Conservation (phyloP, 2,888 invertebrate species). For the Orthosia gothica region DNA sequence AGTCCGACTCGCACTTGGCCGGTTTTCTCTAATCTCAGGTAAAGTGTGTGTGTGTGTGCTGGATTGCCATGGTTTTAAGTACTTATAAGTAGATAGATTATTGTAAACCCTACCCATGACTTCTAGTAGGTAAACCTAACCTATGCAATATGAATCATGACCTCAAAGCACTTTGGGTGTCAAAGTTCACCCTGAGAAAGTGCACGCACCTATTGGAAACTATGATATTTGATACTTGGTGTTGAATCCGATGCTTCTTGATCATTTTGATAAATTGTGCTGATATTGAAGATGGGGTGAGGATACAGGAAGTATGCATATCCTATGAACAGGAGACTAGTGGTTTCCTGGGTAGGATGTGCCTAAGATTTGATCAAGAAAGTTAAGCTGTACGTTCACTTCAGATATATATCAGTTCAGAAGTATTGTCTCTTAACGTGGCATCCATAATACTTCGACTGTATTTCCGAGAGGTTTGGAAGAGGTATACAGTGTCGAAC, state of each 20-base stretch:
- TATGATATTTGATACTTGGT: constrained; percentile 46
- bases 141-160: constrained; percentile 5
- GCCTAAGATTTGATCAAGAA: background rate
- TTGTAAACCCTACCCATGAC: too few species aligned
- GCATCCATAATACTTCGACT: too few species aligned
- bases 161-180: constrained; percentile 40
- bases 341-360: background rate
- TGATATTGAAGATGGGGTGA: constrained; percentile 17
- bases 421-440: background rate
- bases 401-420: background rate
- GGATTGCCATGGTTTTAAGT: too few species aligned
- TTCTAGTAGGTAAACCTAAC: too few species aligned
- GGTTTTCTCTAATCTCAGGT: too few species aligned
- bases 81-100: too few species aligned
- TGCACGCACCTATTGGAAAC: constrained; percentile 26
- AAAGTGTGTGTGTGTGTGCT: too few species aligned
- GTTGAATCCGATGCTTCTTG: constrained; percentile 32
- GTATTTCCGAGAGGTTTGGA: too few species aligned
- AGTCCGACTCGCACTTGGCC: too few species aligned
- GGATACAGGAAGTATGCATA: constrained; percentile 9
- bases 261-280: constrained; percentile 36
- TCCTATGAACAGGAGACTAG: background rate
- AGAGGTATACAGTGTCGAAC: too few species aligned
- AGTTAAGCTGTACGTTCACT: background rate
- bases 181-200: constrained; percentile 61